A percentile compares a stretch with the other conserved stretches of the same genome.
Evolutionary conservation across 1,140 invertebrate genomes (phyloP).

Genomic region (Zaprionus camerounensis): DNA sequence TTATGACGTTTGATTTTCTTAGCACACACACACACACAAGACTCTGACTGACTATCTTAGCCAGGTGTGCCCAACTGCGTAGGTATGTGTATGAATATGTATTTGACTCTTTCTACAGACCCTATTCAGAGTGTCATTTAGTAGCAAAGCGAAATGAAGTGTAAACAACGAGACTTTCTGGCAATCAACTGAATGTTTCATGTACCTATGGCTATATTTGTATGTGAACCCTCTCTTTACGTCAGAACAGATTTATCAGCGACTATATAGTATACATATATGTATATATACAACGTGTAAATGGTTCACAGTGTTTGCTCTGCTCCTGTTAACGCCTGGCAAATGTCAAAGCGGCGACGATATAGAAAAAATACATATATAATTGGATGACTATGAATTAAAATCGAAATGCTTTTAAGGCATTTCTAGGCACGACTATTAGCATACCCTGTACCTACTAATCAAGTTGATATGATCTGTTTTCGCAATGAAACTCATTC

Average conservation of each 20-base stretch:
- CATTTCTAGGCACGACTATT: not conserved
- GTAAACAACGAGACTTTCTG: not conserved
- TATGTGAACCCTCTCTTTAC: not conserved
- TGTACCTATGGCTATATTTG: not conserved
- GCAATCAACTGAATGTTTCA: not conserved
- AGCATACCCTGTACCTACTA: not conserved
- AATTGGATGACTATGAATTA: not conserved
- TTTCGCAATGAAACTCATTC: not conserved
- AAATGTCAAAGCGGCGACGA: conserved; percentile 2
- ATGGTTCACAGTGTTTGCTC: not conserved
- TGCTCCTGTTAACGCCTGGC: not conserved
- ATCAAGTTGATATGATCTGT: not conserved
- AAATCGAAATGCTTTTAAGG: not conserved
- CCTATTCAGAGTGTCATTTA: too few relatives aligned
- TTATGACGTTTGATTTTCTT: not conserved
- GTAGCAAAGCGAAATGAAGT: not conserved
- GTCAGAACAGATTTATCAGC: not conserved
- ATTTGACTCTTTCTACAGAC: not conserved
- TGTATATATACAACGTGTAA: not conserved
- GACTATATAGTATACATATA: not conserved
- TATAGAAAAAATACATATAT: not conserved
- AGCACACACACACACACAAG: not conserved
- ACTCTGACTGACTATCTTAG: not conserved
- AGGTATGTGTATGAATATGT: not conserved
- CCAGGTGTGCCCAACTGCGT: not conserved